Conservation (phyloP, 2,888 invertebrate species). For the Rotaria socialis region DNA sequence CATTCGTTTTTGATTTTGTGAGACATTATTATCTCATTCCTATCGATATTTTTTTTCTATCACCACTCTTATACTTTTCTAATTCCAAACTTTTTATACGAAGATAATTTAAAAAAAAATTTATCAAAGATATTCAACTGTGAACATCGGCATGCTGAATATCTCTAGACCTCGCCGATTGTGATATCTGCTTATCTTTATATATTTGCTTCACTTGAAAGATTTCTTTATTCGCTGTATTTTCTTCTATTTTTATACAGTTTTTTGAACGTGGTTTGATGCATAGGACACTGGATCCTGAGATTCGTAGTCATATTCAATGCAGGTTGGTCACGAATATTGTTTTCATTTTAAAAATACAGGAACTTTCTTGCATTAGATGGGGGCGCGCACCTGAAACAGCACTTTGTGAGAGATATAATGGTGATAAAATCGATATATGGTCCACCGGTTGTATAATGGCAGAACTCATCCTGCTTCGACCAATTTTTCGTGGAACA, state of each 20-base stretch:
- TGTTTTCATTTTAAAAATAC: not conserved
- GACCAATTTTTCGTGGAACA: constrained; percentile 88
- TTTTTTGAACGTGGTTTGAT: constrained; percentile 97
- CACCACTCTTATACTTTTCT: no score
- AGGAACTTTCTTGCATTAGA: not conserved
- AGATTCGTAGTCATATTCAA: not conserved
- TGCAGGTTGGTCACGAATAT: not conserved
- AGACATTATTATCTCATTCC: no score
- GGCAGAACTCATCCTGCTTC: constrained; percentile 88
- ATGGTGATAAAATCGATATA: constrained; percentile 73
- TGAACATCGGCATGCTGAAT: no score
- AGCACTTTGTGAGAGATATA: not conserved
- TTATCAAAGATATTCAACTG: no score
- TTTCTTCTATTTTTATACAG: constrained; percentile 57
- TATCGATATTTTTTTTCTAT: no score
- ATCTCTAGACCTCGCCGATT: no score
- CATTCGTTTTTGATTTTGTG: no score
- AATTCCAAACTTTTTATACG: no score
- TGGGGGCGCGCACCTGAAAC: not conserved
- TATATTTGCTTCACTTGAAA: no score
- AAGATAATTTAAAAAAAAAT: no score
- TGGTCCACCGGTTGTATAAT: constrained; percentile 99
- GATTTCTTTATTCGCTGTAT: no score
- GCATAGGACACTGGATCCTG: constrained; percentile 58
- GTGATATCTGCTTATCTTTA: no score